Percentiles rank a stretch among this genome's conserved stretches.
Conservation (phyloP, 2,113 vertebrate species). For the Gymnobelideus leadbeateri region DNA sequence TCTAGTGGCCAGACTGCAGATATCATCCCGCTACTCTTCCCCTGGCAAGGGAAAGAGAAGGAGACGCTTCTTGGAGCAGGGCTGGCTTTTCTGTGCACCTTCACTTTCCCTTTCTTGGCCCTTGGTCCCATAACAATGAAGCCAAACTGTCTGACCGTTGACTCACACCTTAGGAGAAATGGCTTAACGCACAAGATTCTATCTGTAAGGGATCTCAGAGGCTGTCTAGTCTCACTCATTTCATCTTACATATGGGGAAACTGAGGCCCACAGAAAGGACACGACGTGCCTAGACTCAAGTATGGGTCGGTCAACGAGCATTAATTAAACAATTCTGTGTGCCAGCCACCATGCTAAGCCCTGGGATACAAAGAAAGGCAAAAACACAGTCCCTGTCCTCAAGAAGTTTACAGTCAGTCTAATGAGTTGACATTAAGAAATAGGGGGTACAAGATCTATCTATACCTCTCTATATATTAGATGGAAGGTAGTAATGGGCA, state of each 20-base stretch:
- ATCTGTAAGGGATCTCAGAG: background rate
- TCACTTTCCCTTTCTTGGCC: background rate
- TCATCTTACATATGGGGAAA: background rate
- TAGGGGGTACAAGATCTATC: background rate
- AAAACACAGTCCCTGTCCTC: background rate
- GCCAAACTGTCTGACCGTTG: background rate
- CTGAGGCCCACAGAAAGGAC: background rate
- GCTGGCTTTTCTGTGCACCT: background rate
- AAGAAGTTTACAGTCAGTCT: background rate
- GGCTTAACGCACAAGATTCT: background rate
- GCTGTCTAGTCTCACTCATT: background rate
- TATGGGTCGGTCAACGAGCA: background rate
- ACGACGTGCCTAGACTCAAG: too few relatives aligned
- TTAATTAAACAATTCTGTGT: background rate
- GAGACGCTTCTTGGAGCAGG: background rate
- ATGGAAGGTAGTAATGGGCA: too few relatives aligned
- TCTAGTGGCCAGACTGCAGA: conserved; percentile 33
- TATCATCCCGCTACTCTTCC: background rate
- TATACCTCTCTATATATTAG: too few relatives aligned
- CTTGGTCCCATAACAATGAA: background rate
- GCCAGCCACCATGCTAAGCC: background rate
- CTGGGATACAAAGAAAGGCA: background rate
- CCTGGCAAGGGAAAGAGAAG: background rate
- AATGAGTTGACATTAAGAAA: background rate
- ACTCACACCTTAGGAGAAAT: background rate